Conservation (phyloP, 1,140 invertebrate species). For the Mizuhopecten yessoensis region DNA sequence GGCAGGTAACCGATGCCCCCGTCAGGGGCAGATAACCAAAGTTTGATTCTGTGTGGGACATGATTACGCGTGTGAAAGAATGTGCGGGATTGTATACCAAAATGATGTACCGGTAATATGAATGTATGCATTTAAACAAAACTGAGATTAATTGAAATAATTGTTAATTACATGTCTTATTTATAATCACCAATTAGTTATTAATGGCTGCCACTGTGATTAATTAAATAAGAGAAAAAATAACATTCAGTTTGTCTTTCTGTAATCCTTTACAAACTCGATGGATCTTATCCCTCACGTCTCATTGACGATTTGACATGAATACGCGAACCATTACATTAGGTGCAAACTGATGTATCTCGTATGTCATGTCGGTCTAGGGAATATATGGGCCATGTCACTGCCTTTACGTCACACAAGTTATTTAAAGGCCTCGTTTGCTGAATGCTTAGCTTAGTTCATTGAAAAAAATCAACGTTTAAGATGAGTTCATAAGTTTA, state of each 20-base stretch:
- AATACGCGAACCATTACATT: too few species aligned
- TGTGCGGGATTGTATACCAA: neutral
- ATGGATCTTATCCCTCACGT: neutral
- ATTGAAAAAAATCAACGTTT: too few species aligned
- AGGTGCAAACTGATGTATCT: too few species aligned
- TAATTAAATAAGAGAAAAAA: neutral
- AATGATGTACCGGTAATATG: neutral
- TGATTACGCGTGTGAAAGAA: too few species aligned
- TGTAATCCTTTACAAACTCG: neutral
- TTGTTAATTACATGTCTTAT: neutral
- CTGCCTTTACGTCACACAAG: too few species aligned
- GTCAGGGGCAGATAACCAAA: neutral
- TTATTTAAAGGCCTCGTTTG: too few species aligned
- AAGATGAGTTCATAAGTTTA: too few species aligned
- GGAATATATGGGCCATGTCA: too few species aligned
- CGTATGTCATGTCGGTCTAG: too few species aligned
- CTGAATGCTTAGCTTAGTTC: too few species aligned
- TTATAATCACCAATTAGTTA: neutral
- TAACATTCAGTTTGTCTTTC: neutral
- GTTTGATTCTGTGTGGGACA: neutral
- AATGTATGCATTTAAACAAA: conserved; percentile 17
- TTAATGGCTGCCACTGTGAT: neutral
- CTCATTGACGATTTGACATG: neutral
- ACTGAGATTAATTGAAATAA: neutral
- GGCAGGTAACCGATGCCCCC: neutral